phyloP scores from a whole-genome alignment of 2,888 invertebrate genomes.

The Pollenia labialis region DNA sequence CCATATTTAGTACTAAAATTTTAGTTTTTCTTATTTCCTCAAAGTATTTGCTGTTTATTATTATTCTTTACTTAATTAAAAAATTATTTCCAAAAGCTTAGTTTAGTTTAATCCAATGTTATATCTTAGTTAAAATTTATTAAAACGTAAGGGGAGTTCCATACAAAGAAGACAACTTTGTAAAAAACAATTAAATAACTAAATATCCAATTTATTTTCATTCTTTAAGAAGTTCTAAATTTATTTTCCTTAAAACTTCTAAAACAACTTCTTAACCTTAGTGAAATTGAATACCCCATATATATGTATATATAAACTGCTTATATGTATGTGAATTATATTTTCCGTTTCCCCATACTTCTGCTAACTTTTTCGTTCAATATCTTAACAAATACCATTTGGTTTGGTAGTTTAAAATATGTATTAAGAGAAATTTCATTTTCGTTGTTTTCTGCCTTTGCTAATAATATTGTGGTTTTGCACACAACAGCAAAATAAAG shows the following conservation, averaged over 20 bases:
- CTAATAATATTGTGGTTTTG: conserved; percentile 63
- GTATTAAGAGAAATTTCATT: not conserved
- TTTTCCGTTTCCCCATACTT: not conserved
- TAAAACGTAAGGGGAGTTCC: not conserved
- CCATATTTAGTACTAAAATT: no score
- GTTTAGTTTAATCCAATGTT: no score
- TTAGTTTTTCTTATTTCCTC: no score
- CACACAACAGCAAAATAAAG: conserved; percentile 39
- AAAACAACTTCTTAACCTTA: no score
- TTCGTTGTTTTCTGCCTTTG: not conserved
- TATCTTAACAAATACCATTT: conserved; percentile 37
- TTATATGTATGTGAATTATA: not conserved
- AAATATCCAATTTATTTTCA: not conserved
- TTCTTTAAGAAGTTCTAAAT: not conserved
- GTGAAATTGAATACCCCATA: no score
- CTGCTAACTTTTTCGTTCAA: not conserved
- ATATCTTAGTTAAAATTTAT: no score
- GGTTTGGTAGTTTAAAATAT: conserved; percentile 27
- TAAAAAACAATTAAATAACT: not conserved
- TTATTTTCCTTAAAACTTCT: no score
- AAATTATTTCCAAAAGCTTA: no score
- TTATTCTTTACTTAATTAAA: no score
- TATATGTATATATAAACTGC: no score
- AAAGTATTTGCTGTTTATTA: no score
- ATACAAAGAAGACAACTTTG: not conserved